These are phyloP conservation scores for Forbesichthys agassizii DNA, from an alignment of 2,113 vertebrate genomes.

Conservation along the genomic window DNA sequence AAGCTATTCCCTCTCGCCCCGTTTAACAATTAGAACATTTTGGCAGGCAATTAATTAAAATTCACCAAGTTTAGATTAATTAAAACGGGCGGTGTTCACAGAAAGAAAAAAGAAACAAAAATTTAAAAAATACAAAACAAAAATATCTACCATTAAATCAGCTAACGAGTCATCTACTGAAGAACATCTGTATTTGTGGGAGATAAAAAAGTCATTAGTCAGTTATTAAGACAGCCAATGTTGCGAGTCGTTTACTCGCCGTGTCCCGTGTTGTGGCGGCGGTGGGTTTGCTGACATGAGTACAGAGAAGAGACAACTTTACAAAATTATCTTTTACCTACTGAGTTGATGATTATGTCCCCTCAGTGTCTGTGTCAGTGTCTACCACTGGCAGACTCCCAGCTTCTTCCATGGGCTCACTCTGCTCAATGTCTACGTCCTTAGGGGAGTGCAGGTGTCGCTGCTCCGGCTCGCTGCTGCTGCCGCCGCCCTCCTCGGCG, in stretches of 20 bases:
- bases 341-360: slow-evolving; percentile 99
- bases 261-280: slow-evolving; percentile 90
- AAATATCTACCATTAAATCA: slow-evolving; percentile 88
- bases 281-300: slow-evolving; percentile 87
- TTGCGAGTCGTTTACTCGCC: slow-evolving; percentile 80
- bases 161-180: slow-evolving; percentile 93
- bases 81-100: slow-evolving; percentile 80
- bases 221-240: slow-evolving; percentile 84
- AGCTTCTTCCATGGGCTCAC: slow-evolving; percentile 90
- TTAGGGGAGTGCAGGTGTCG: slow-evolving; percentile 80
- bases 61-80: slow-evolving; percentile 56
- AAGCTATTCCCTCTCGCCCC: slow-evolving; percentile 68
- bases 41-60: slow-evolving; percentile 76
- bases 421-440: slow-evolving; percentile 91
- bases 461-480: slow-evolving; percentile 55
- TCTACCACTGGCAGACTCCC: slow-evolving; percentile 98
- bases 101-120: slow-evolving; percentile 79
- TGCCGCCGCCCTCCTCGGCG: slow-evolving; percentile 71
- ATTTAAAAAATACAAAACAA: slow-evolving; percentile 83
- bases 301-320: slow-evolving; percentile 99
- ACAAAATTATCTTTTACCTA: slow-evolving; percentile 99
- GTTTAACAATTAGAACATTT: slow-evolving; percentile 77
- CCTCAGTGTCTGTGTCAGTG: slow-evolving; percentile 98
- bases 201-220: slow-evolving; percentile 87
- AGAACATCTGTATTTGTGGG: slow-evolving; percentile 92